Percentiles rank a stretch among this genome's conserved stretches.
Conservation (phyloP, 2,888 invertebrate genomes). For the Thecophora atra region DNA sequence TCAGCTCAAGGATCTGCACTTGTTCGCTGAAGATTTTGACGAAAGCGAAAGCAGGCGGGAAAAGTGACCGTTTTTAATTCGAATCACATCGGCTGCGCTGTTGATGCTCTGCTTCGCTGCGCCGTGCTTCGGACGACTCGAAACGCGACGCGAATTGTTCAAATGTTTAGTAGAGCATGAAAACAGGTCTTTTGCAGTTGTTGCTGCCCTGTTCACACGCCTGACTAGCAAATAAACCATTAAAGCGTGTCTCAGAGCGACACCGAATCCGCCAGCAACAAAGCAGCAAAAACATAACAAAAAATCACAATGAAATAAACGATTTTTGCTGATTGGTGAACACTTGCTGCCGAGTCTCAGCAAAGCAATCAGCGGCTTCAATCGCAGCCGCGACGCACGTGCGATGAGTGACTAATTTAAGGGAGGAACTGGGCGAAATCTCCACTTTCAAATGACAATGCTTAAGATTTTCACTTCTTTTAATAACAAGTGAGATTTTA, state of each 20-base stretch:
- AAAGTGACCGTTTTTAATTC: background rate
- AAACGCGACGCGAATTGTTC: slow-evolving; percentile 14
- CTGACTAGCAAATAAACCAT: slow-evolving; percentile 30
- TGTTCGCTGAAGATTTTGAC: slow-evolving; percentile 4
- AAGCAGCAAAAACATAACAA: slow-evolving; percentile 2
- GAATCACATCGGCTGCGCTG: background rate
- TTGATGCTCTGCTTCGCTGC: background rate
- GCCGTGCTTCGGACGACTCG: background rate
- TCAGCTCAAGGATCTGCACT: slow-evolving; percentile 13
- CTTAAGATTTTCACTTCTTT: too few species aligned
- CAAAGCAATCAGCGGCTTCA: too few species aligned
- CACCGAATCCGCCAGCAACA: background rate
- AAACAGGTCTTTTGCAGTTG: slow-evolving; percentile 10
- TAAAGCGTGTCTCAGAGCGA: slow-evolving; percentile 21
- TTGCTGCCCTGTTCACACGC: slow-evolving; percentile 29
- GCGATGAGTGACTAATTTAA: background rate
- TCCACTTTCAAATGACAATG: too few species aligned
- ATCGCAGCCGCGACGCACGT: background rate
- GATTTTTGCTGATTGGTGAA: too few species aligned
- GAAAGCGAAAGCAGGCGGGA: slow-evolving; percentile 28
- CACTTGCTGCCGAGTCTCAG: too few species aligned
- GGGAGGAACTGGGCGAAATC: too few species aligned
- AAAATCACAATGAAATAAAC: background rate
- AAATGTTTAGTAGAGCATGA: slow-evolving; percentile 22
- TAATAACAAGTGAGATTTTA: too few species aligned